A percentile compares a stretch with the other conserved stretches of the same genome.
Evolutionary conservation across 1,140 invertebrate species (phyloP).

Genomic region (Neelides sp.): DNA sequence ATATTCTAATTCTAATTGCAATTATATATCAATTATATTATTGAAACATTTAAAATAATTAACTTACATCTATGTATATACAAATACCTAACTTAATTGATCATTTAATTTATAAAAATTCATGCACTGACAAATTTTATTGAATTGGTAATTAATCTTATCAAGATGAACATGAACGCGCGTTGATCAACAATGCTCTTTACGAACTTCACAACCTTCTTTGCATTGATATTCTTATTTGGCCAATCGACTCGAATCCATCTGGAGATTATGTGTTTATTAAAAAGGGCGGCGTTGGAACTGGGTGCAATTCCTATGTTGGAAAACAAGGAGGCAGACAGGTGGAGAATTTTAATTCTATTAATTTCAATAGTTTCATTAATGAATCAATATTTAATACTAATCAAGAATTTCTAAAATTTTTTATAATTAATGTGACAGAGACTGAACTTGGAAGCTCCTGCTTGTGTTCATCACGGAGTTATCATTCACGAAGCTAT

Average conservation of each 20-base stretch:
- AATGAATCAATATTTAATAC: too few species aligned
- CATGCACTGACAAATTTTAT: too few species aligned
- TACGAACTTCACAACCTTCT: constrained; percentile 8
- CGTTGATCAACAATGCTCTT: constrained; percentile 9
- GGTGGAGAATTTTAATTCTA: neutral
- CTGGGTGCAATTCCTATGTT: constrained; percentile 20
- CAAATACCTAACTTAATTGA: too few species aligned
- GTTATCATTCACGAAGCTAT: constrained; percentile 51
- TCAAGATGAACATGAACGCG: constrained; percentile 3
- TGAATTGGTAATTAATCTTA: neutral
- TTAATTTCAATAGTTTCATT: too few species aligned
- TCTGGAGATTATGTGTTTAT: constrained; percentile 20
- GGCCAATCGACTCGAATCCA: constrained; percentile 10
- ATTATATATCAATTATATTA: too few species aligned
- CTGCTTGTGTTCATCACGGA: constrained; percentile 42
- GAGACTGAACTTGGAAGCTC: too few species aligned
- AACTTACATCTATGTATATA: neutral
- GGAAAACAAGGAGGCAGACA: constrained; percentile 18
- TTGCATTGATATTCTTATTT: constrained; percentile 10
- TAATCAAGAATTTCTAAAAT: too few species aligned
- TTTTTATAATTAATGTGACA: too few species aligned
- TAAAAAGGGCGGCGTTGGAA: constrained; percentile 6
- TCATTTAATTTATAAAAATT: too few species aligned
- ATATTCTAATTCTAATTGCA: too few species aligned
- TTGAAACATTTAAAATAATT: neutral